Percentiles rank a stretch among this genome's conserved stretches.
Evolutionary conservation across 1,140 invertebrate genomes (phyloP).

Genomic region (Brachystomella parvula): DNA sequence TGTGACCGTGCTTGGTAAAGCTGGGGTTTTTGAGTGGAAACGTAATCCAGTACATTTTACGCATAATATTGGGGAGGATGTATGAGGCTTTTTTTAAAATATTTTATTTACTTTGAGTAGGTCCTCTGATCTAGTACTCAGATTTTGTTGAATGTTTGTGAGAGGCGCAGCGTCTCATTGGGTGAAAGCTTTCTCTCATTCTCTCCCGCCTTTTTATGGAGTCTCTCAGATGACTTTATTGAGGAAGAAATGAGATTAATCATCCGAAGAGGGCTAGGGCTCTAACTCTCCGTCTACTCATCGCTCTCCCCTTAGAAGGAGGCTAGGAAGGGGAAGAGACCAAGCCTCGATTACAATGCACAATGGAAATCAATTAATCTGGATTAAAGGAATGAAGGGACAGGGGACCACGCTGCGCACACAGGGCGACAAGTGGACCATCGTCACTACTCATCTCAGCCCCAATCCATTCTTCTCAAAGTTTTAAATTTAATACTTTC

Average conservation of each 20-base stretch:
- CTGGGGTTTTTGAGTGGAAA: background rate
- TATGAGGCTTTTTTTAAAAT: too few relatives aligned
- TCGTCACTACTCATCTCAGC: background rate
- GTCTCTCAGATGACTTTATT: constrained; percentile 4
- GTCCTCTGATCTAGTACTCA: background rate
- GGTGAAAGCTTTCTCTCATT: constrained; percentile 8
- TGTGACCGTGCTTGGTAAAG: background rate
- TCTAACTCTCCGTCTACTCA: too few relatives aligned
- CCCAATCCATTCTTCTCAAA: background rate
- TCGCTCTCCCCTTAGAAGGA: too few relatives aligned
- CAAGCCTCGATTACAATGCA: background rate
- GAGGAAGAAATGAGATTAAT: background rate
- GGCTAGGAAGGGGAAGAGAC: too few relatives aligned
- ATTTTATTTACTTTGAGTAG: constrained; percentile 10
- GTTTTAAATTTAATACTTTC: background rate
- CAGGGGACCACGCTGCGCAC: background rate
- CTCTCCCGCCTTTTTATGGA: constrained; percentile 5
- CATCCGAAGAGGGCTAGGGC: background rate
- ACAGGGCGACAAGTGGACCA: background rate
- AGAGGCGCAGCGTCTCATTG: background rate
- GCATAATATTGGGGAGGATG: background rate
- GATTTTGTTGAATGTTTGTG: too few relatives aligned
- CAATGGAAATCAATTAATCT: constrained; percentile 5
- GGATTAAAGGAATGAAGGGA: background rate
- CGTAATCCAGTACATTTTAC: background rate